Evolutionary conservation across 1,140 invertebrate species (phyloP).

Genomic region (Venustaconcha ellipsiformis): DNA sequence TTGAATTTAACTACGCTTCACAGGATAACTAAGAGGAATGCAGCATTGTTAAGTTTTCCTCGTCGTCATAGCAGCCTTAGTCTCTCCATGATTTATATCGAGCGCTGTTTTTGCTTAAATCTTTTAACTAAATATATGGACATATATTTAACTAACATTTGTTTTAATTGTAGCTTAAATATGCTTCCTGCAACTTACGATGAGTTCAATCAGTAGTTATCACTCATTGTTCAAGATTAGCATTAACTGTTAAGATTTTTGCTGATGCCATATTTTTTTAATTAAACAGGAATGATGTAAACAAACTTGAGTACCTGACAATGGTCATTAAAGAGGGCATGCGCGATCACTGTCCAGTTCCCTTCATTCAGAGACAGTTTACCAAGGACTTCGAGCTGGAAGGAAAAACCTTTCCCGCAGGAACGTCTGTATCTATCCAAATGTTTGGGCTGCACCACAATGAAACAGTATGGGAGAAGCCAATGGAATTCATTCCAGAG

Average conservation of each 20-base stretch:
- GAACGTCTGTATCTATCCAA: conserved; percentile 20
- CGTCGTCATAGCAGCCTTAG: no score
- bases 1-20: no score
- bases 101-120: no score
- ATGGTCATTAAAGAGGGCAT: conserved; percentile 66
- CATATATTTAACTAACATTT: no score
- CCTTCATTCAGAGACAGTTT: conserved; percentile 78
- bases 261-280: background rate
- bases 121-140: no score
- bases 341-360: conserved; percentile 68
- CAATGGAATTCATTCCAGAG: conserved; percentile 47
- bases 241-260: background rate
- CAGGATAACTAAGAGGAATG: no score
- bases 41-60: no score
- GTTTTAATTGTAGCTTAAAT: no score
- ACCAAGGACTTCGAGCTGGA: conserved; percentile 37
- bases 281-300: conserved; percentile 43
- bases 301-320: conserved; percentile 64
- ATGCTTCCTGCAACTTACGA: no score
- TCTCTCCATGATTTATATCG: no score
- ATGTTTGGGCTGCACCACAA: conserved; percentile 41
- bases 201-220: background rate
- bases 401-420: conserved; percentile 54
- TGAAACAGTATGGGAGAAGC: conserved; percentile 38
- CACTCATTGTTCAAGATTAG: background rate